Base-by-base conservation (phyloP, 2,797 vertebrate genomes). In the Trichosurus vulpecula region DNA sequence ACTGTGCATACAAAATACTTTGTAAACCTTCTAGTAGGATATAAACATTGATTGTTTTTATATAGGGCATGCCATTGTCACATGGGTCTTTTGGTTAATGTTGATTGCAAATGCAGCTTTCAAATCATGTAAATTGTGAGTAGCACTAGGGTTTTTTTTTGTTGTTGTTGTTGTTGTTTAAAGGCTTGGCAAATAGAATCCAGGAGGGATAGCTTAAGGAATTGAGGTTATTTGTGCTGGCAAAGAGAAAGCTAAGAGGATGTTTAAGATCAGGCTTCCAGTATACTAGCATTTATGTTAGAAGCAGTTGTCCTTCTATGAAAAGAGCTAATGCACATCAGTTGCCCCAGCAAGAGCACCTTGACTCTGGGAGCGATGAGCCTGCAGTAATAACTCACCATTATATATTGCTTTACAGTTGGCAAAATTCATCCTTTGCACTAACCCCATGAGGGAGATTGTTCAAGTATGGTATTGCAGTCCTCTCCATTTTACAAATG, bases 161-260 rank as follows among this genome's bases (percentile, higher is more conserved):
- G 93, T 56, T 87, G 58, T 96, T n/a, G 11, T 96, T n/a, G 22
- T 87, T 90, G 22, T 61, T 91, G 91, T 61, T 94, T 91, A 90
- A 95, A 96, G 92, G 57, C 74, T 90, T 90, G 52, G 52, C 51
- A 92, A 56, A 92, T 81, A 22, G 81, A 95, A 94, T 13, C 66
- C 30, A 19, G 52, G 91, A 96, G n/a, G 52, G 47, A 52, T 47
- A 91, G 30, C 55, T 94, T 92, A 92, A 54, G 87, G 57, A 81
- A 92, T 66, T 94, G 55, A 13, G 29, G 56, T 93, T 29, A 10
- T n/a, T 97, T 95, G 95, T 90, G 91, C 93, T 93, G 61, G 16
- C 89, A 54, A 94, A 91, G 92, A 91, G 13, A 93, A 92, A 87
- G 29, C 56, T 96, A 61, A 90, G 81, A 90, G 52, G 92, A 94